phyloP scores from a whole-genome alignment of 2,113 vertebrate genomes.

The Cyprinodon brontotheroides region DNA sequence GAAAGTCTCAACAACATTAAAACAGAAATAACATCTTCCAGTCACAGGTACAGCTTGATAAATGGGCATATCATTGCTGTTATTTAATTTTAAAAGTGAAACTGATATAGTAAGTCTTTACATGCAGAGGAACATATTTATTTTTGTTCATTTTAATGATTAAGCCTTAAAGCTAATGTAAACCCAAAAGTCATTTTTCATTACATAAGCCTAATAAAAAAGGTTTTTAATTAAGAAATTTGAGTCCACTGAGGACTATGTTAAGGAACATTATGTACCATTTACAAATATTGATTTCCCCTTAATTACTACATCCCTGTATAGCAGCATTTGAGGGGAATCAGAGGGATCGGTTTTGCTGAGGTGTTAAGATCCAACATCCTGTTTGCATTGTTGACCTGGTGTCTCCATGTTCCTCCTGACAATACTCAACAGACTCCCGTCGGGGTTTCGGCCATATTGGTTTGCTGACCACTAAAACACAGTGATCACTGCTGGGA shows the following conservation, averaged over 20 bases:
- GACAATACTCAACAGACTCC: background rate
- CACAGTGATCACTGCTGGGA: background rate
- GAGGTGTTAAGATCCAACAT: background rate
- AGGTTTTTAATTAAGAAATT: background rate
- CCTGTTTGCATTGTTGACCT: background rate
- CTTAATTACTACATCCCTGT: background rate
- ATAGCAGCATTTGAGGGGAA: background rate
- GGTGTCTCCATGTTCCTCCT: too few species aligned
- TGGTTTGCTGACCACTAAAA: background rate
- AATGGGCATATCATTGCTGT: background rate
- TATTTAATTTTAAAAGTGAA: background rate
- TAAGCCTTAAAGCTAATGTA: background rate
- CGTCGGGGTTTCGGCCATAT: background rate
- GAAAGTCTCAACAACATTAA: conserved; percentile 4
- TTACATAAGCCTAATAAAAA: background rate
- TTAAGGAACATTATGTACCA: background rate
- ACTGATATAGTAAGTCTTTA: background rate
- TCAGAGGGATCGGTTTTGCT: background rate
- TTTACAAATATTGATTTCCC: background rate
- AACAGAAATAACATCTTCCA: background rate
- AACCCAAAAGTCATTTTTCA: background rate
- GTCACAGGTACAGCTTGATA: background rate
- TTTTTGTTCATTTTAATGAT: background rate
- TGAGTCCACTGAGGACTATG: background rate
- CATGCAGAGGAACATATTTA: background rate